These are phyloP conservation scores for Istiophorus platypterus DNA, from an alignment of 2,113 vertebrate species.

Conservation along the genomic window DNA sequence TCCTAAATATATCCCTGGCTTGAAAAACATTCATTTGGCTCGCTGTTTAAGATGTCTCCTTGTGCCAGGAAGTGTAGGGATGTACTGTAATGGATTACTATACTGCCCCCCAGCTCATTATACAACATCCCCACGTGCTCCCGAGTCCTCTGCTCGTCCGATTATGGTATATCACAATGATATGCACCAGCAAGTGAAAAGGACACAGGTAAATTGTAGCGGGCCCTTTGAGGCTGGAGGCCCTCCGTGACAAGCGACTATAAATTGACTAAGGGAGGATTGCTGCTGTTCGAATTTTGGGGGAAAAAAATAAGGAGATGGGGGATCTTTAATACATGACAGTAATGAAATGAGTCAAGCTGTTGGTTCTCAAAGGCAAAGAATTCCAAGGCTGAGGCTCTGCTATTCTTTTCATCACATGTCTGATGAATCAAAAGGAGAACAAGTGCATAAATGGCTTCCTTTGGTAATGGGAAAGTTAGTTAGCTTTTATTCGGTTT, in stretches of 20 bases:
- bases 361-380: constrained; percentile 73
- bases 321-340: constrained; percentile 78
- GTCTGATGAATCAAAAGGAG: constrained; percentile 65
- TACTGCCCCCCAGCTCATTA: constrained; percentile 59
- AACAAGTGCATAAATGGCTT: constrained; percentile 60
- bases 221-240: constrained; percentile 66
- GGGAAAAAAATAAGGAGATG: constrained; percentile 41
- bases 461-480: constrained; percentile 61
- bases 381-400: constrained; percentile 51
- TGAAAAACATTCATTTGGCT: constrained; percentile 30
- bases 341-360: constrained; percentile 81
- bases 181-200: constrained; percentile 60
- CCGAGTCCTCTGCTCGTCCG: constrained; percentile 31
- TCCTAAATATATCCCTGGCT: constrained; percentile 25
- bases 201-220: constrained; percentile 75
- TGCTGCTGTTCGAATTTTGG: constrained; percentile 58
- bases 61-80: constrained; percentile 17
- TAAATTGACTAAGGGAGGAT: constrained; percentile 68
- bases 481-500: constrained; percentile 6
- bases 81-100: constrained; percentile 50
- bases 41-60: constrained; percentile 15
- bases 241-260: constrained; percentile 51
- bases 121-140: constrained; percentile 44
- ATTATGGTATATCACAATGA: constrained; percentile 65
- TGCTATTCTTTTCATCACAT: constrained; percentile 70